Evolutionary conservation across 1,140 invertebrate species (phyloP), one percentile per base, ranked within the genome.

Genomic region (Maniola jurtina): DNA sequence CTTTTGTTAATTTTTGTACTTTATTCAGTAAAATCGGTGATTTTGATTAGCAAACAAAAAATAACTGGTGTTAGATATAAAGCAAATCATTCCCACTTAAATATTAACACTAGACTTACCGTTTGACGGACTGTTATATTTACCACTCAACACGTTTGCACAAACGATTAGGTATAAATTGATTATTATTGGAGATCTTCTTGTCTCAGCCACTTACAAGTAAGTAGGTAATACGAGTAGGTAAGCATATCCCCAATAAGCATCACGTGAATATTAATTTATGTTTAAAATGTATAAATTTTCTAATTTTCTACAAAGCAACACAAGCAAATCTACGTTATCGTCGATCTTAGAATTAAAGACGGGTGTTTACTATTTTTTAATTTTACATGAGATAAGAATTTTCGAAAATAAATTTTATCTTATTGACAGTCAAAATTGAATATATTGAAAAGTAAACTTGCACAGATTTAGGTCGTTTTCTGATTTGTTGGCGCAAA

Each of bases 21-120:
- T 25, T 25, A 25, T 25, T 25, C 25, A 25, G 25, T 4, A n/a
- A n/a, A n/a, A 25, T 4, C 25, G 25, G 25, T 25, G 25, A 25
- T 2, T 25, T 25, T 1, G 4, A 25, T 25, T 2, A 25, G 25
- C 25, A 25, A 25, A 48, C 6, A 48, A 48, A 48, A 48, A 7
- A 13, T 16, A 52, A 9, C 7, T 47, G 45, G 45, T 13, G 48
- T 52, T 52, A 34, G 52, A 55, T 61, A 77, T 75, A 72, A 79
- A 79, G 76, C 76, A 67, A 75, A 66, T 13, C n/a, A 50, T 14
- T 58, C 35, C 14, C 56, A 48, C 9, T 16, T 36, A 58, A 45
- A 47, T 48, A 36, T 56, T 36, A 56, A 56, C 64, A 67, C 16
- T 55, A 55, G 34, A 55, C 52, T 55, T 55, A 55, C 52, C 52